Base-by-base conservation (phyloP, 2,113 vertebrate genomes). In the Callipepla squamata region DNA sequence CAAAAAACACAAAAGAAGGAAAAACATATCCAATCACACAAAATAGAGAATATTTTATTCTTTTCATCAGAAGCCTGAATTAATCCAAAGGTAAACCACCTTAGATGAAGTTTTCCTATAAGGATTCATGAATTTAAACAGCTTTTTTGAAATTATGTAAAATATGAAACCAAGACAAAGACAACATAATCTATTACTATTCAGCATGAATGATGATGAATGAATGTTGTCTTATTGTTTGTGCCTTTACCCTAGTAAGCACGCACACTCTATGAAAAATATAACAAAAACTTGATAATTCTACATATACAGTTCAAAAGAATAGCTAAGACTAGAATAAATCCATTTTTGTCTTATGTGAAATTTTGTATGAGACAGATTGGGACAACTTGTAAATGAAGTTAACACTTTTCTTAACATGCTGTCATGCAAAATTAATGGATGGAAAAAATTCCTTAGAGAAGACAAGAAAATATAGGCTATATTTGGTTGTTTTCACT, bases 401-500 rank as follows among this genome's bases (percentile, higher is more conserved):
- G 26, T 63, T 78, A 93, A 70, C 68, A 73, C 42, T 85, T 87
- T 69, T 85, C 25, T 74, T 63, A 93, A 55, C 34, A 67, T n/a
- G 42, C 8, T 91, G 81, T 85, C 13, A 2, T n/a, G 67, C 1
- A 42, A 28, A 81, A 77, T 28, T 25, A 73, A 93, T 79, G 73
- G 3, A 59, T 28, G 2, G 2, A 6, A 48, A 1, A 30, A 47
- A 84, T 77, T 87, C 74, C 50, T 57, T 6, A 67, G 11, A 61
- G 11, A 48, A 72, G 45, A 53, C 26, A 38, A 16, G 50, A 77
- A 73, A 85, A 85, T 55, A 81, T 53, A 26, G 62, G 32, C 13
- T 89, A 40, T 80, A 76, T 93, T 85, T 89, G 77, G 63, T 36
- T 87, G 32, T 62, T 89, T 93, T 92, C 58, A 80, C 23, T 73